A percentile compares a stretch with the other conserved stretches of the same genome.
These are phyloP conservation scores for Poecile atricapillus DNA, from an alignment of 2,113 vertebrate species.

Conservation along the genomic window DNA sequence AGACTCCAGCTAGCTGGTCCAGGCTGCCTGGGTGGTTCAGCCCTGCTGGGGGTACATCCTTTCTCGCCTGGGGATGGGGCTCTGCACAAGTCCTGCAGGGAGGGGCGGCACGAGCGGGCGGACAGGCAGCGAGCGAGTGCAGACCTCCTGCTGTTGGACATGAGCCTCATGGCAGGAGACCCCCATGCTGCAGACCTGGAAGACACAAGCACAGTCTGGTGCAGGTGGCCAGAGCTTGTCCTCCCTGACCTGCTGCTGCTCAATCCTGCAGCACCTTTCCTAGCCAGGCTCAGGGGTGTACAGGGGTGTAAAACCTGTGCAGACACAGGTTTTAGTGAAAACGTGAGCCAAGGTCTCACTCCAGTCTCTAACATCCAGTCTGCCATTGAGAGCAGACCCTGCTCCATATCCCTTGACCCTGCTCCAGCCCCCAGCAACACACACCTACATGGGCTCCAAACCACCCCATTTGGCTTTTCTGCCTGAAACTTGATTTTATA, in stretches of 20 bases:
- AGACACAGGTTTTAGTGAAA: not conserved
- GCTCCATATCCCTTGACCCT: not conserved
- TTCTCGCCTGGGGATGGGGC: conserved; percentile 23
- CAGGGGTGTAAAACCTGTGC: too few species aligned
- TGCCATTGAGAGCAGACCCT: not conserved
- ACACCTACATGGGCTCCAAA: not conserved
- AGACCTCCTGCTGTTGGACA: conserved; percentile 40
- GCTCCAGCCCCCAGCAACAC: not conserved
- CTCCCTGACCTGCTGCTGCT: not conserved
- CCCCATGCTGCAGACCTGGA: conserved; percentile 68
- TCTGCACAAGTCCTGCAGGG: conserved; percentile 47
- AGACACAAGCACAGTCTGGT: not conserved
- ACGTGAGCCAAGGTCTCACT: not conserved
- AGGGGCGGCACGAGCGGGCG: not conserved
- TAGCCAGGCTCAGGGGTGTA: not conserved
- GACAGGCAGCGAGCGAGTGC: conserved; percentile 28
- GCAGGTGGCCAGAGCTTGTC: not conserved
- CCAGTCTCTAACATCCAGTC: not conserved
- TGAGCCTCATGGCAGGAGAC: not conserved
- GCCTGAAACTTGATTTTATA: not conserved
- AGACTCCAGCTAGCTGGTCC: not conserved
- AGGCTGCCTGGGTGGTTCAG: not conserved
- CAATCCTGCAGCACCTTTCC: not conserved
- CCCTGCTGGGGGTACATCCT: not conserved
- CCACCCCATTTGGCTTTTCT: not conserved